These are phyloP conservation scores for Microcebus jonahi DNA, from an alignment of 2,113 vertebrate genomes.

Conservation along the genomic window DNA sequence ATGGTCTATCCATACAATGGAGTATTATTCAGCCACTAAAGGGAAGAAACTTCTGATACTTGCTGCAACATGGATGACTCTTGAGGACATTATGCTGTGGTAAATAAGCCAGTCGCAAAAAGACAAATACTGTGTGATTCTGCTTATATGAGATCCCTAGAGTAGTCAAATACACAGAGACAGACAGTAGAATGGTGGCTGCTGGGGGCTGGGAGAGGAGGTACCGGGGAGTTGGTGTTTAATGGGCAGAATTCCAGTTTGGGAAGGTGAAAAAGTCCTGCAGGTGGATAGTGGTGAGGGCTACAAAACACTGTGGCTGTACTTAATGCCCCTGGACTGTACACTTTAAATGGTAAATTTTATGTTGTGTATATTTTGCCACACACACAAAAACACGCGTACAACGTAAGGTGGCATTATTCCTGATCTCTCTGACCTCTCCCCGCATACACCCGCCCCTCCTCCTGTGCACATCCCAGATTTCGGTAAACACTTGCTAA, in stretches of 20 bases:
- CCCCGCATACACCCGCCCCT: not conserved
- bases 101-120: not conserved
- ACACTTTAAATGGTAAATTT: not conserved
- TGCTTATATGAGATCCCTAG: not conserved
- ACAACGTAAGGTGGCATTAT: not conserved
- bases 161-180: not conserved
- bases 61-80: not conserved
- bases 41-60: not conserved
- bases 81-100: not conserved
- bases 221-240: no score
- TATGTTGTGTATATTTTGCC: not conserved
- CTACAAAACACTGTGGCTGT: not conserved
- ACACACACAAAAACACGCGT: not conserved
- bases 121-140: not conserved
- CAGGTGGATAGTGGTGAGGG: not conserved
- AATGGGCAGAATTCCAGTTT: not conserved
- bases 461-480: not conserved
- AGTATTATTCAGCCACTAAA: not conserved
- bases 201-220: accelerated
- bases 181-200: not conserved
- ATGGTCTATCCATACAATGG: accelerated
- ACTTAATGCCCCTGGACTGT: not conserved
- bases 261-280: no score
- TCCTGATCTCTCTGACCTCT: not conserved
- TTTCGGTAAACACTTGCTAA: not conserved